Base-by-base conservation (phyloP, 2,113 vertebrate species). In the Tachuris rubrigastra region DNA sequence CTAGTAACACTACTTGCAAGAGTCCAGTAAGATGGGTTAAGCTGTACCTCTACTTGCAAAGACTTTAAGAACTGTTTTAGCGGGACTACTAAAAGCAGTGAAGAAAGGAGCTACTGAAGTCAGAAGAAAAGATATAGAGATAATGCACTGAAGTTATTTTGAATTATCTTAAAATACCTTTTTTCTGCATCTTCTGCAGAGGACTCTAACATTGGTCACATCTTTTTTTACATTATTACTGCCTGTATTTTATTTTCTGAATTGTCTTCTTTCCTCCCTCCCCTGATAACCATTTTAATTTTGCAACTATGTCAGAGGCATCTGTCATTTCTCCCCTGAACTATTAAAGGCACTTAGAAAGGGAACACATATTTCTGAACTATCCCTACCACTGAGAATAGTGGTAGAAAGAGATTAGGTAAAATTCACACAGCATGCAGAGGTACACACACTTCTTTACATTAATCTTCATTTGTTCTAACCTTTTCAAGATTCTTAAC, bases 401-500 rank as follows among this genome's bases (percentile, higher is more conserved):
- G 35, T 30, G 33, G 42, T 82, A 33, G 37, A 53, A 77, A 76
- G 63, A 65, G 46, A 77, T 84, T 20, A 84, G 47, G 39, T 12
- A 47, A 82, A 30, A 91, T 63, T 79, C 78, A 65, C 41, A 17
- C 25, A 55, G 77, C 14, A 46, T n/a, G 56, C 53, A 84, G 65
- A 94, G 49, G 66, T 37, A 77, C 22, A 28, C 49, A 76, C 12
- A 13, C 14, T 90, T 81, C 30, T 78, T 85, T 27, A 79, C 93
- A 79, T 82, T 89, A 44, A 79, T 85, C 60, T 85, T 79, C 56
- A 52, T 87, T 93, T 87, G 52, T 65, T 91, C 66, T 91, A 82
- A 69, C 71, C 66, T 93, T 95, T 93, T 90, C 74, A 83, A 91
- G 67, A 85, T 69, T 82, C 66, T 76, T 73, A 82, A 72, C 35